Evolutionary conservation across 1,140 invertebrate genomes (phyloP).

Genomic region (Leguminivora glycinivorella): DNA sequence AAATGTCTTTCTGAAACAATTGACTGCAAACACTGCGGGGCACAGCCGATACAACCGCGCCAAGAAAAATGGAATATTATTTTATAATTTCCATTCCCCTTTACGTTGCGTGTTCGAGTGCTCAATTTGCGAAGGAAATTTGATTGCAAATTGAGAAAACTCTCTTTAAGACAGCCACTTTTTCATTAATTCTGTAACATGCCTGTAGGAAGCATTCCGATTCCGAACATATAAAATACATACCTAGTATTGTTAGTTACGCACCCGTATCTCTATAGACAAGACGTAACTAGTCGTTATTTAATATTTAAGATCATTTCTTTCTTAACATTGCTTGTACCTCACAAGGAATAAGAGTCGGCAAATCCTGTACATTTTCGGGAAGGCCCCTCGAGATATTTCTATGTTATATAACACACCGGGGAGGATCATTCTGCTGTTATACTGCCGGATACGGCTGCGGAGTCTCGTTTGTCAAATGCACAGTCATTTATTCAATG

Average conservation of each 20-base stretch:
- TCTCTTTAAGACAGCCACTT: background rate
- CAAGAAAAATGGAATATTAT: conserved; percentile 47
- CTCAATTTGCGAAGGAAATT: conserved; percentile 33
- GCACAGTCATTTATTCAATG: conserved; percentile 76
- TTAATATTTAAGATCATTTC: conserved; percentile 29
- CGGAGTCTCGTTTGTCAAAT: conserved; percentile 77
- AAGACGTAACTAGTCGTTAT: conserved; percentile 24
- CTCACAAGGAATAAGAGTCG: conserved; percentile 45
- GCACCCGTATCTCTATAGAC: conserved; percentile 2
- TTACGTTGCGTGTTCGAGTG: conserved; percentile 35
- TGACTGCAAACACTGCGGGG: conserved; percentile 18
- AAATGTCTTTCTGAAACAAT: conserved; percentile 39
- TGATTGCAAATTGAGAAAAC: conserved; percentile 28
- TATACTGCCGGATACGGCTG: conserved; percentile 72
- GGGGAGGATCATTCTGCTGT: conserved; percentile 74
- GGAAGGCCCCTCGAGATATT: conserved; percentile 61
- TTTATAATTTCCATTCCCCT: conserved; percentile 46
- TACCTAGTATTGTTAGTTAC: background rate
- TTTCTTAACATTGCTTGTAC: conserved; percentile 24
- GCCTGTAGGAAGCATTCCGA: background rate
- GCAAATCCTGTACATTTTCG: conserved; percentile 70
- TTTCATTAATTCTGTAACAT: conserved; percentile 2
- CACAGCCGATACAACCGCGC: conserved; percentile 33
- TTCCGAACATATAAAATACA: background rate
- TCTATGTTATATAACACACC: conserved; percentile 74